Evolutionary conservation across 2,113 vertebrate species (phyloP).

Genomic region (Odocoileus virginianus): DNA sequence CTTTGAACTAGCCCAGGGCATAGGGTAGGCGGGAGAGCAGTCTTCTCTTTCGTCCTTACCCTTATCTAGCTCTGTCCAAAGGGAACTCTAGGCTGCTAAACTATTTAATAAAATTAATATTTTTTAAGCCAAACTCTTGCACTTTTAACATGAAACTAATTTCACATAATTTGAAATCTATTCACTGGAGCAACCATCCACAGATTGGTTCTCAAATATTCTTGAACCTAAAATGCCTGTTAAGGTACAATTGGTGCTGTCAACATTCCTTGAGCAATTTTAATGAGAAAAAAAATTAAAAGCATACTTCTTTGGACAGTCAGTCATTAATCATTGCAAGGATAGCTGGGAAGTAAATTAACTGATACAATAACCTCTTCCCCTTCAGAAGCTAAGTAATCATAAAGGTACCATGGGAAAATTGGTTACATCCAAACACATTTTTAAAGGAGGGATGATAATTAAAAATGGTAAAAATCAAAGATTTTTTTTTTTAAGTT

Average conservation of each 20-base stretch:
- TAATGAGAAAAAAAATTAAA: constrained; percentile 75
- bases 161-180: constrained; percentile 52
- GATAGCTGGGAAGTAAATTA: constrained; percentile 77
- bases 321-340: constrained; percentile 76
- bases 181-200: constrained; percentile 26
- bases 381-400: constrained; percentile 65
- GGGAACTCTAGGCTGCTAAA: neutral
- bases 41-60: neutral
- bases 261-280: constrained; percentile 72
- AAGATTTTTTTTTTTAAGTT: constrained; percentile 38
- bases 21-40: neutral
- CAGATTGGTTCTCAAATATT: constrained; percentile 54
- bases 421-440: constrained; percentile 57
- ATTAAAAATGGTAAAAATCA: constrained; percentile 72
- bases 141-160: constrained; percentile 44
- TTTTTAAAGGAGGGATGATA: constrained; percentile 55
- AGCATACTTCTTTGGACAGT: constrained; percentile 57
- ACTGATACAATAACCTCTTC: constrained; percentile 57
- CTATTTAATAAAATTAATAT: constrained; percentile 35
- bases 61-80: neutral
- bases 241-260: constrained; percentile 66
- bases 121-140: neutral
- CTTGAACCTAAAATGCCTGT: constrained; percentile 42
- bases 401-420: constrained; percentile 56
- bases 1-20: neutral